Conservation (phyloP, 2,888 invertebrate genomes). For the Lochmaea crataegi region DNA sequence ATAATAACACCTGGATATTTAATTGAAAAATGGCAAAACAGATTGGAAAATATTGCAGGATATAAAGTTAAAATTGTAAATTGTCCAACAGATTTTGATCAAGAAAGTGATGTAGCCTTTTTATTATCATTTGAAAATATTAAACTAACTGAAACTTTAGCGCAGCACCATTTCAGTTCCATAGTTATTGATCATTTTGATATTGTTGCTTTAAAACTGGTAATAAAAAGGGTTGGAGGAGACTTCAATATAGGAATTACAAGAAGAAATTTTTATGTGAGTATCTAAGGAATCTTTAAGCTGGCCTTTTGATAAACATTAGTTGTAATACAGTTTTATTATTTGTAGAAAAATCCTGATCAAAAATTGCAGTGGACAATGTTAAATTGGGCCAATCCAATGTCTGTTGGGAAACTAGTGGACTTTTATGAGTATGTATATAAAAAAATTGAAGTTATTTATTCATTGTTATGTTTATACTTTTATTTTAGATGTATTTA, state of each 20-base stretch:
- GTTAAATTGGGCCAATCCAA: conserved; percentile 59
- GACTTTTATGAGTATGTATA: conserved; percentile 54
- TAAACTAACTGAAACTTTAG: conserved; percentile 51
- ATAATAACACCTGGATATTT: conserved; percentile 52
- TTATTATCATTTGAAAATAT: conserved; percentile 51
- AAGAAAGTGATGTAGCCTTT: conserved; percentile 44
- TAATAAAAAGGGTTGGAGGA: conserved; percentile 53
- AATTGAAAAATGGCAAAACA: conserved; percentile 55
- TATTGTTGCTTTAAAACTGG: conserved; percentile 53
- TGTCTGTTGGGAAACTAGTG: conserved; percentile 54
- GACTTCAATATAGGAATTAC: conserved; percentile 59
- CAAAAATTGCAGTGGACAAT: conserved; percentile 60
- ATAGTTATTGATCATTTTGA: conserved; percentile 58
- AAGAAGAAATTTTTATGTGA: conserved; percentile 58
- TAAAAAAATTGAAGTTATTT: no score
- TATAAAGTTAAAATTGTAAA: conserved; percentile 49
- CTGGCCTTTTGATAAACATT: no score
- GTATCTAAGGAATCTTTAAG: conserved; percentile 27
- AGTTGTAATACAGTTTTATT: neutral
- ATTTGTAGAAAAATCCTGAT: conserved; percentile 55
- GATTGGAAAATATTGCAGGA: conserved; percentile 50
- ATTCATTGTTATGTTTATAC: no score
- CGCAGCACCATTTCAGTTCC: conserved; percentile 51
- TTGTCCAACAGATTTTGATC: conserved; percentile 43
- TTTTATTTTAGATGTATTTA: no score